Evolutionary conservation across 2,113 vertebrate species (phyloP).

Genomic region (Gadus macrocephalus): DNA sequence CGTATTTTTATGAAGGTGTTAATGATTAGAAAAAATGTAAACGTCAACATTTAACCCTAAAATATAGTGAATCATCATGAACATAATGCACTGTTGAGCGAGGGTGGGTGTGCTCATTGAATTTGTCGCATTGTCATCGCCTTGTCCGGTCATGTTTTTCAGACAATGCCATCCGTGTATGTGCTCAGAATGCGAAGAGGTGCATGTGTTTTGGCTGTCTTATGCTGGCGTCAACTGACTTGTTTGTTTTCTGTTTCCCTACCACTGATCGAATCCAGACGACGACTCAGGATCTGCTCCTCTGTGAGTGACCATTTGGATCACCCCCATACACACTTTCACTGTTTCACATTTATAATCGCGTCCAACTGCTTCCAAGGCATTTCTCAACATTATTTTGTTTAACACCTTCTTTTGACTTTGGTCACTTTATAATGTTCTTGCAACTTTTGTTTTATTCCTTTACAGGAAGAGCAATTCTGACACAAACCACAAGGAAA

Average conservation of each 20-base stretch:
- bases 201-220: slow-evolving; percentile 17
- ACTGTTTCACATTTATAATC: background rate
- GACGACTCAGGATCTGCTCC: slow-evolving; percentile 91
- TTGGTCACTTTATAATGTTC: too few relatives aligned
- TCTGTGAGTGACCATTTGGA: slow-evolving; percentile 78
- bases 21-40: too few relatives aligned
- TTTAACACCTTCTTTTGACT: background rate
- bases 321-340: background rate
- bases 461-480: slow-evolving; percentile 86
- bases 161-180: slow-evolving; percentile 27
- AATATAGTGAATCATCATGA: background rate
- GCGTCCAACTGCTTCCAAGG: background rate
- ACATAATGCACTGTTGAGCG: slow-evolving; percentile 1
- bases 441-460: background rate
- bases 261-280: slow-evolving; percentile 65
- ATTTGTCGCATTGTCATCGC: slow-evolving; percentile 37
- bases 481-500: slow-evolving; percentile 84
- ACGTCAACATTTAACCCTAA: too few relatives aligned
- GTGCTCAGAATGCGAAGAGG: background rate
- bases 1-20: too few relatives aligned
- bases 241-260: background rate
- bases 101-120: slow-evolving; percentile 38
- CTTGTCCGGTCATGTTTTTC: slow-evolving; percentile 26
- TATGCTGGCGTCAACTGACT: slow-evolving; percentile 14
- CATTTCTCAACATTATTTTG: too few relatives aligned